Base-by-base conservation (phyloP, 2,888 invertebrate species). In the Ophion slaviceki region DNA sequence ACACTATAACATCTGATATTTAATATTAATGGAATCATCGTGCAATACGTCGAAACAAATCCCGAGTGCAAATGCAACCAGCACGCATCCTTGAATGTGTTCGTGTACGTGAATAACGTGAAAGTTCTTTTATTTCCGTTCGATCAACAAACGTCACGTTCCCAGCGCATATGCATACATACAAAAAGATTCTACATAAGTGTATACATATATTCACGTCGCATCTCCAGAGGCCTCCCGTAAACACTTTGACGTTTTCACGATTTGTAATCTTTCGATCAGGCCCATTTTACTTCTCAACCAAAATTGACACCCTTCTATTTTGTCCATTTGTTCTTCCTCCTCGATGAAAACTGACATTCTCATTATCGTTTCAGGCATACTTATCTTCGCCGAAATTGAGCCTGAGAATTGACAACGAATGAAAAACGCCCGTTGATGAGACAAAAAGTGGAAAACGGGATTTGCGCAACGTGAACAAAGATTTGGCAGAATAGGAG, bases 401-500 rank as follows among this genome's bases (percentile, higher is more conserved):
- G 40, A 62, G 53, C 17, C 53, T 53, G 0, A 53, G 17, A 53
- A 53, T 53, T 53, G 17, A 59, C 72, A n/a, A 47, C 47, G 20
- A 78, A 57, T 70, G 47, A 61, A 47, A 57, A 67, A 77, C 24
- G 59, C 61, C 20, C 45, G 78, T 83, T 72, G 61, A 86, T 86
- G 81, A 84, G 57, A 70, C 20, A 64, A 62, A 71, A 64, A 24
- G 57, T 32, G 47, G 72, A 40, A 68, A 28, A 72, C 71, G 61
- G 75, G 36, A 64, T 81, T 89, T 90, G 88, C 86, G 85, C 76
- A 88, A 72, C 77, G 81, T 88, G 87, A 87, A 85, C 83, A 87
- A 88, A 89, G 90, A 89, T 87, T 89, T 91, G 90, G 88, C 92
- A 93, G 91, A 89, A 92, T 92, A 92, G 92, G 92, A 91, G 92